phyloP scores from a whole-genome alignment of 2,113 vertebrate species.

The Syngnathus typhle region DNA sequence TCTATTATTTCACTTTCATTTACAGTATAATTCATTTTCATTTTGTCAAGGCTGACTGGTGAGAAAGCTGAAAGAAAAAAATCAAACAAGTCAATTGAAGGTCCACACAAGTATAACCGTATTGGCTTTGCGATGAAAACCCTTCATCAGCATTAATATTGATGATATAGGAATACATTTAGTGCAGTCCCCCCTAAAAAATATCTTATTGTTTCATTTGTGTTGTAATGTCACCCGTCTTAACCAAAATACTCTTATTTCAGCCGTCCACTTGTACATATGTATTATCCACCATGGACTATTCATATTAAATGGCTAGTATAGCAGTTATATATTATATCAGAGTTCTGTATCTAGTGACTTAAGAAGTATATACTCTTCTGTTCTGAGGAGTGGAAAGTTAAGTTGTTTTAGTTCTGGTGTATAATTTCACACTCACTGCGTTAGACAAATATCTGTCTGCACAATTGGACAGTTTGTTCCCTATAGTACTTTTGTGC shows the following conservation, averaged over 20 bases:
- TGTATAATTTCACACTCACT: conserved; percentile 31
- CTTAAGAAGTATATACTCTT: conserved; percentile 45
- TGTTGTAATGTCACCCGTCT: neutral
- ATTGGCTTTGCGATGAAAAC: neutral
- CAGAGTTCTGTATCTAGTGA: conserved; percentile 48
- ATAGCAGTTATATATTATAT: conserved; percentile 52
- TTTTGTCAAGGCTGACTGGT: conserved; percentile 2
- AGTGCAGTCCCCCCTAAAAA: neutral
- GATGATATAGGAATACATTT: conserved; percentile 1
- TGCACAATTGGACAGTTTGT: conserved; percentile 49
- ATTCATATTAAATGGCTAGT: conserved; percentile 49
- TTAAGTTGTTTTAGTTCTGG: conserved; percentile 13
- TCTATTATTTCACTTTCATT: conserved; percentile 39
- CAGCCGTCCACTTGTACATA: conserved; percentile 50
- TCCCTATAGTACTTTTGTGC: conserved; percentile 50
- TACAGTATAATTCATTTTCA: neutral
- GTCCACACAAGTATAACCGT: neutral
- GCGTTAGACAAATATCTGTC: conserved; percentile 55
- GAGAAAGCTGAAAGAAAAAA: neutral
- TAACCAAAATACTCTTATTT: conserved; percentile 22
- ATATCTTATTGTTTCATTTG: conserved; percentile 4
- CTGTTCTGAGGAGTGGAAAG: conserved; percentile 39
- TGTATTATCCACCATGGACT: conserved; percentile 44
- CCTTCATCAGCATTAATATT: conserved; percentile 37
- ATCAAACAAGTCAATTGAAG: neutral